Conservation (phyloP, 92 coral and sea anemone species). For the Nematostella vectensis region DNA sequence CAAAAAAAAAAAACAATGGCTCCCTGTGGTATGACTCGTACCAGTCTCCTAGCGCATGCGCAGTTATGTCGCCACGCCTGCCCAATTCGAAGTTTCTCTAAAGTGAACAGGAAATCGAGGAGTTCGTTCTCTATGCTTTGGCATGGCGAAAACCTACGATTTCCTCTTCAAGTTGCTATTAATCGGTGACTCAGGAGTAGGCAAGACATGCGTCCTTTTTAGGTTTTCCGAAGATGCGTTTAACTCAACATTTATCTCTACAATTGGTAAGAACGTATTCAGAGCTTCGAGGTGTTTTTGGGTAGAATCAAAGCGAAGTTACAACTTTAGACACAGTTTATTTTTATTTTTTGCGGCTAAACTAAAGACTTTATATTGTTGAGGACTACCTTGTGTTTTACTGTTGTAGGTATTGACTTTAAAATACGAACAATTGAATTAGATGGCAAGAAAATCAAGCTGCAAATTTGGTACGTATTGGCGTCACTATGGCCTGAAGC, state of each 20-base stretch:
- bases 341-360: too few species aligned
- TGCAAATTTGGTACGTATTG: constrained; percentile 96
- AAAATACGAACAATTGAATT: constrained; percentile 91
- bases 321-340: too few species aligned
- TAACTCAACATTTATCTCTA: constrained; percentile 93
- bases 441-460: constrained; percentile 97
- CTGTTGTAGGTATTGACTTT: constrained; percentile 85
- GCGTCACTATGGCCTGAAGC: too few species aligned
- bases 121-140: constrained; percentile 12
- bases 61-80: constrained; percentile 80
- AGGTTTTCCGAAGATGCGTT: constrained; percentile 99
- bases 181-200: constrained; percentile 98
- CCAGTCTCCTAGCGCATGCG: constrained; percentile 29
- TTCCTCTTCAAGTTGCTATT: constrained; percentile 92
- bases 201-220: constrained; percentile 85
- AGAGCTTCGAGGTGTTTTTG: not conserved
- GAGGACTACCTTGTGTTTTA: not conserved
- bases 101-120: constrained; percentile 13
- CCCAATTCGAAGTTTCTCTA: constrained; percentile 35
- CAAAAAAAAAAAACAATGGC: too few species aligned
- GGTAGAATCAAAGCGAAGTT: too few species aligned
- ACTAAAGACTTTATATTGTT: too few species aligned
- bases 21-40: not conserved
- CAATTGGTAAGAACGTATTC: constrained; percentile 71
- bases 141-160: constrained; percentile 99